Evolutionary conservation across 2,113 vertebrate genomes (phyloP).

Genomic region (Oncorhynchus mykiss): DNA sequence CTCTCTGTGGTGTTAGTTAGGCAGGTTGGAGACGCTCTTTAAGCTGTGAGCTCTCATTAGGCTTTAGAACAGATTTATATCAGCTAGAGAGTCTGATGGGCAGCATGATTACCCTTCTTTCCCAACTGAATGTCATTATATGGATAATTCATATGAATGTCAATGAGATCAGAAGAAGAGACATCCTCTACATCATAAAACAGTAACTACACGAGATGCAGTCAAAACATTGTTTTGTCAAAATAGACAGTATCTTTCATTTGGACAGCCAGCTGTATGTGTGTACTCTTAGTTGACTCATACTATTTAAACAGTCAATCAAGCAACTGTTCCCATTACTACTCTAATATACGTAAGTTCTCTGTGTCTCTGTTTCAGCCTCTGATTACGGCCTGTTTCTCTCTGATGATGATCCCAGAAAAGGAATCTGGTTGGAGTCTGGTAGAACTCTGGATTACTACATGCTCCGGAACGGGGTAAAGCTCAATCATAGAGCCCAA

Average conservation of each 20-base stretch:
- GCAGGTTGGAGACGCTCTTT: too few relatives aligned
- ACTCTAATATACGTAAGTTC: conserved; percentile 9
- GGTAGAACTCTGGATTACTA: conserved; percentile 98
- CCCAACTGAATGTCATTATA: conserved; percentile 11
- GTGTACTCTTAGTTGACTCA: background rate
- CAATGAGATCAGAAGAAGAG: conserved; percentile 9
- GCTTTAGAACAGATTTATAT: too few relatives aligned
- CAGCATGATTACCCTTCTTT: conserved; percentile 6
- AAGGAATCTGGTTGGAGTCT: conserved; percentile 98
- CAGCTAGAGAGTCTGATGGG: background rate
- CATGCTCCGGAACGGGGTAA: conserved; percentile 98
- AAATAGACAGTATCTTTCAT: background rate
- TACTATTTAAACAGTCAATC: background rate
- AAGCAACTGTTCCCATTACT: background rate
- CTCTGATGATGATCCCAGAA: conserved; percentile 95
- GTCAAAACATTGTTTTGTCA: background rate
- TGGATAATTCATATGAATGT: conserved; percentile 18
- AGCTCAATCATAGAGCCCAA: conserved; percentile 14
- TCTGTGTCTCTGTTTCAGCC: conserved; percentile 74
- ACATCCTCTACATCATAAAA: conserved; percentile 1
- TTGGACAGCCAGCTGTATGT: background rate
- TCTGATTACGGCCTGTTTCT: conserved; percentile 96
- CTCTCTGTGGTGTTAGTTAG: too few relatives aligned
- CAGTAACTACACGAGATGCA: background rate
- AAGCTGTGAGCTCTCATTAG: too few relatives aligned